Conservation (phyloP, 1,140 invertebrate species). For the Heterodera schachtii region DNA sequence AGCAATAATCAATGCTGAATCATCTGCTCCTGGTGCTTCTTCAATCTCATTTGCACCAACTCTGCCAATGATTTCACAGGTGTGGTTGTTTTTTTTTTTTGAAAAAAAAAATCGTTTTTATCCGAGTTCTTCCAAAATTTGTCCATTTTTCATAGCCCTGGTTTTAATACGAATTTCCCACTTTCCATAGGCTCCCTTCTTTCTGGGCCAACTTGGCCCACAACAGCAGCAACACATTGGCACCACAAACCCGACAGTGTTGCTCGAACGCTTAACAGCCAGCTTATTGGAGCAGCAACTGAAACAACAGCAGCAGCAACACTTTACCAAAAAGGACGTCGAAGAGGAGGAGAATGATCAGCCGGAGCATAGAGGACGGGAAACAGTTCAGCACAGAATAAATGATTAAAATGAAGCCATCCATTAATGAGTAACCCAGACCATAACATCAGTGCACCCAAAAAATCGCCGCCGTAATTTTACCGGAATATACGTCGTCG, state of each 20-base stretch:
- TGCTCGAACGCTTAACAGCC: slow-evolving; percentile 4
- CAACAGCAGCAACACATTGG: not conserved
- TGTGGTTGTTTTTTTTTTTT: too few relatives aligned
- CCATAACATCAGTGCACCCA: too few relatives aligned
- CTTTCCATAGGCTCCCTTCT: not conserved
- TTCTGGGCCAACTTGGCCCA: not conserved
- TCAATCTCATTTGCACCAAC: too few relatives aligned
- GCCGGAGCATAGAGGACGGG: not conserved
- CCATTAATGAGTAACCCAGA: too few relatives aligned
- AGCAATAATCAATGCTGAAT: not conserved
- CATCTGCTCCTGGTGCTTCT: too few relatives aligned
- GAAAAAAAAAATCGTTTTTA: too few relatives aligned
- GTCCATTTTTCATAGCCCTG: too few relatives aligned
- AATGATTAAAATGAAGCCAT: not conserved
- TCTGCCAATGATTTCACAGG: too few relatives aligned
- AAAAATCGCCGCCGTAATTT: too few relatives aligned
- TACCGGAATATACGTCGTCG: too few relatives aligned
- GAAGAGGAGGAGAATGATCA: not conserved
- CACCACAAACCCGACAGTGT: not conserved
- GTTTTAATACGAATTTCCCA: not conserved
- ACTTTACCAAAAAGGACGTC: not conserved
- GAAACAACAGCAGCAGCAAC: not conserved
- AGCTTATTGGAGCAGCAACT: slow-evolving; percentile 6
- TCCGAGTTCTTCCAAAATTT: too few relatives aligned
- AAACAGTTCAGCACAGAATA: not conserved